Base-by-base conservation (phyloP, 2,113 vertebrate genomes). In the Lamprologus callipterus region DNA sequence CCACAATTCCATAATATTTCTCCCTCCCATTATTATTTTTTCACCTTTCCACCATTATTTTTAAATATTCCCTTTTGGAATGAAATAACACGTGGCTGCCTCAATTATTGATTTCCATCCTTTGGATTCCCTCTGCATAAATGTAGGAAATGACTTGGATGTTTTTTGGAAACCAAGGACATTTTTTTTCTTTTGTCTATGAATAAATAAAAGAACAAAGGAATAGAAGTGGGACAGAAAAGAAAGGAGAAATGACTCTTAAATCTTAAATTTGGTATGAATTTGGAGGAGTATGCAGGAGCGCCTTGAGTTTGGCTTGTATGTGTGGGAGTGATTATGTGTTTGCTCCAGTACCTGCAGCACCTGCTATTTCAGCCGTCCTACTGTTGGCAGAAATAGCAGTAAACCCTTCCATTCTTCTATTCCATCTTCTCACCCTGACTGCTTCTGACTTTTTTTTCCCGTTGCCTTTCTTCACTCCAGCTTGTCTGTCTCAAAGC, bases 141-240 rank as follows among this genome's bases (percentile, higher is more conserved):
- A 85, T 85, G 47, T 57, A 68, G 35, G 37, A 88, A 91, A 60
- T 90, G 78, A 91, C 78, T 93, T 82, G 84, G 83, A 89, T 87
- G 63, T 57, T 49, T 49, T 73, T 68, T 31, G 58, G 54, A 37
- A 88, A 78, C 42, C 60, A 55, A 85, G 60, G 58, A 82, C 47
- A 19, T 4, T 85, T 80, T 90, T 82, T 54, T 53, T 21, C 60
- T 37, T 68, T 37, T 68, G 7, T 81, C 63, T 70, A 45, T 80
- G 78, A 90, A 91, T 94, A 86, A 93, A 93, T 94, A 91, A 95
- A 91, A 89, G 80, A 94, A 91, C 80, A 88, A 87, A 90, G 86
- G 60, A 16, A 63, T 53, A 49, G 49, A 92, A 89, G 17, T 51
- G 17, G 75, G 81, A 33, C 54, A 68, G 70, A 31, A 84, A 87